Conservation (phyloP, 2,797 vertebrate species). For the Sarcophilus harrisii region DNA sequence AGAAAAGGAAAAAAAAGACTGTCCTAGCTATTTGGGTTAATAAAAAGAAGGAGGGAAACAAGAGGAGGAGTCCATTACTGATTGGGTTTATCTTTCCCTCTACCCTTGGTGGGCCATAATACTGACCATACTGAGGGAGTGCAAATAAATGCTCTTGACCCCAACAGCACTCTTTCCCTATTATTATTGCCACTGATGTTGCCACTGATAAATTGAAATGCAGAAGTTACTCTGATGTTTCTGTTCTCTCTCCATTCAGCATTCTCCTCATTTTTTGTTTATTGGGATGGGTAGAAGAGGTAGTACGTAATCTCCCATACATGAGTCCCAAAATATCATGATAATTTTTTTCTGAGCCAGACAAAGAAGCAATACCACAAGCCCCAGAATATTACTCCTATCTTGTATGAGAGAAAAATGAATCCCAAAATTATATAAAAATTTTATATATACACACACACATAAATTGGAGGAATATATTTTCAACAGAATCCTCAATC, state of each 20-base stretch:
- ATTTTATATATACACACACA: too few relatives aligned
- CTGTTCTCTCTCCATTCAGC: not conserved
- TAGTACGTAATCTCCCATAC: not conserved
- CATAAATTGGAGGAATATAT: not conserved
- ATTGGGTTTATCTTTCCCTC: not conserved
- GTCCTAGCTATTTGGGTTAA: not conserved
- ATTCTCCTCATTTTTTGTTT: not conserved
- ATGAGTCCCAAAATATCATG: not conserved
- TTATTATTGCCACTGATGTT: not conserved
- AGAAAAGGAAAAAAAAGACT: not conserved
- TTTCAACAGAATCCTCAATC: not conserved
- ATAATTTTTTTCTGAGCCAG: not conserved
- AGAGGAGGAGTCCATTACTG: not conserved
- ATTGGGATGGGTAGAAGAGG: not conserved
- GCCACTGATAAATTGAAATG: not conserved
- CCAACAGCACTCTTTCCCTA: not conserved
- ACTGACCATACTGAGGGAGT: not conserved
- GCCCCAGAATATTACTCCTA: not conserved
- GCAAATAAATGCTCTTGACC: not conserved
- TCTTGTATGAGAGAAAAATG: not conserved
- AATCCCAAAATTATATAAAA: not conserved
- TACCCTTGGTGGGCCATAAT: not conserved
- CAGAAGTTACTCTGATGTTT: not conserved
- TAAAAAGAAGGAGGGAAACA: not conserved
- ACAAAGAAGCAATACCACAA: not conserved